These are phyloP conservation scores for Siphlonurus alternatus DNA, from an alignment of 2,888 invertebrate species.

Conservation along the genomic window DNA sequence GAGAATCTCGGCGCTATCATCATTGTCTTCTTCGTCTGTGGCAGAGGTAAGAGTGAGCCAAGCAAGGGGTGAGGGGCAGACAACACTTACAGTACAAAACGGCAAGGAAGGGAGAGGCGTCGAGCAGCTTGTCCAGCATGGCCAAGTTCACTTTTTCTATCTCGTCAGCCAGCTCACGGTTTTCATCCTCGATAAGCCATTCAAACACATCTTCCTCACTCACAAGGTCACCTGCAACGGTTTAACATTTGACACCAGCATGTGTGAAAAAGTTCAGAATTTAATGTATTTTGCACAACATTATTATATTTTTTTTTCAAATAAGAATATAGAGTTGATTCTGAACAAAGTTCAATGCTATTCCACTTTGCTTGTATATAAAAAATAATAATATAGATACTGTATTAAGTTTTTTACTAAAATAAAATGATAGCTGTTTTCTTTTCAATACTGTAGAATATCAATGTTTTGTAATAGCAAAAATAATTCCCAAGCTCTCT, in stretches of 20 bases:
- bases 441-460: too few relatives aligned
- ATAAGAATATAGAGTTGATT: too few relatives aligned
- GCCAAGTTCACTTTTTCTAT: slow-evolving; percentile 83
- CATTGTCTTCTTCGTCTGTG: slow-evolving; percentile 75
- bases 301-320: too few relatives aligned
- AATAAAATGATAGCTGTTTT: too few relatives aligned
- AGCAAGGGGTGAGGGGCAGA: background rate
- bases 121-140: slow-evolving; percentile 71
- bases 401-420: background rate
- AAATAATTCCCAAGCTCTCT: too few relatives aligned
- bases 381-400: too few relatives aligned
- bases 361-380: too few relatives aligned
- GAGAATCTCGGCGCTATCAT: slow-evolving; percentile 79
- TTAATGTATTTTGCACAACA: background rate
- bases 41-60: too few relatives aligned
- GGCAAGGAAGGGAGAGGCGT: slow-evolving; percentile 71
- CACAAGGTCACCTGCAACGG: slow-evolving; percentile 56
- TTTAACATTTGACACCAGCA: too few relatives aligned
- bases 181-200: slow-evolving; percentile 87
- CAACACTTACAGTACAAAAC: slow-evolving; percentile 73
- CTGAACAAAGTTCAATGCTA: too few relatives aligned
- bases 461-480: too few relatives aligned
- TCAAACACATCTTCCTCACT: slow-evolving; percentile 83
- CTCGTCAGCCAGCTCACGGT: slow-evolving; percentile 82
- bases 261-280: background rate